These are phyloP conservation scores for Brachionichthys hirsutus DNA, from an alignment of 2,113 vertebrate species.

Conservation along the genomic window DNA sequence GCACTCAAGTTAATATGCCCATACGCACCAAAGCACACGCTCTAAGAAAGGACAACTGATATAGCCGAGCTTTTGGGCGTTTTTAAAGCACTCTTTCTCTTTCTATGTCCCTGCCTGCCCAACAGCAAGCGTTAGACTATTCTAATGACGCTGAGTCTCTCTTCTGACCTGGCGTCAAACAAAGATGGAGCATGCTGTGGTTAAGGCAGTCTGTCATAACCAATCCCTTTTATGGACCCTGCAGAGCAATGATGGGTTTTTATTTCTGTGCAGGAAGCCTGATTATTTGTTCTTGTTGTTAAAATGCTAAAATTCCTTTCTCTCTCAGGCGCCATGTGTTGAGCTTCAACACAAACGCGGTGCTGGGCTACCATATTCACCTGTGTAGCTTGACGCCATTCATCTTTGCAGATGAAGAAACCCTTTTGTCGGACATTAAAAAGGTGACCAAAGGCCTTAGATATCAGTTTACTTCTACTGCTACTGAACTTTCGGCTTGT, in stretches of 20 bases:
- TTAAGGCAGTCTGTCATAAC: neutral
- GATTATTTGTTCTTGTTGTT: neutral
- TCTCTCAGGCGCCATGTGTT: slow-evolving; percentile 83
- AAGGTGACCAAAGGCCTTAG: slow-evolving; percentile 71
- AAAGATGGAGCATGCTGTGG: no score
- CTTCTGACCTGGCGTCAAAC: neutral
- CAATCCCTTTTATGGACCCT: neutral
- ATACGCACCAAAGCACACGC: slow-evolving; percentile 23
- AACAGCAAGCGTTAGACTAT: neutral
- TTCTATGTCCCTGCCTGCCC: neutral
- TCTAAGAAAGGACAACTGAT: slow-evolving; percentile 19
- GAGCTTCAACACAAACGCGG: slow-evolving; percentile 71
- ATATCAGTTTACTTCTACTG: slow-evolving; percentile 2
- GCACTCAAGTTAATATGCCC: slow-evolving; percentile 38
- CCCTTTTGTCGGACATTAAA: slow-evolving; percentile 80
- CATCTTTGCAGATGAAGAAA: slow-evolving; percentile 87
- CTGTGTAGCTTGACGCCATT: slow-evolving; percentile 84
- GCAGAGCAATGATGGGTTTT: neutral
- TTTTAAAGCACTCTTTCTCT: slow-evolving; percentile 9
- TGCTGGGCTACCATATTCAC: slow-evolving; percentile 81
- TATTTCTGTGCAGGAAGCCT: neutral
- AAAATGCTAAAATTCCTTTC: neutral
- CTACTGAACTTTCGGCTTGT: no score
- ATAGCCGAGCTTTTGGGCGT: slow-evolving; percentile 11
- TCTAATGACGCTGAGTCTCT: neutral